These are phyloP conservation scores for Piaya cayana DNA, from an alignment of 2,113 vertebrate species.

Conservation along the genomic window DNA sequence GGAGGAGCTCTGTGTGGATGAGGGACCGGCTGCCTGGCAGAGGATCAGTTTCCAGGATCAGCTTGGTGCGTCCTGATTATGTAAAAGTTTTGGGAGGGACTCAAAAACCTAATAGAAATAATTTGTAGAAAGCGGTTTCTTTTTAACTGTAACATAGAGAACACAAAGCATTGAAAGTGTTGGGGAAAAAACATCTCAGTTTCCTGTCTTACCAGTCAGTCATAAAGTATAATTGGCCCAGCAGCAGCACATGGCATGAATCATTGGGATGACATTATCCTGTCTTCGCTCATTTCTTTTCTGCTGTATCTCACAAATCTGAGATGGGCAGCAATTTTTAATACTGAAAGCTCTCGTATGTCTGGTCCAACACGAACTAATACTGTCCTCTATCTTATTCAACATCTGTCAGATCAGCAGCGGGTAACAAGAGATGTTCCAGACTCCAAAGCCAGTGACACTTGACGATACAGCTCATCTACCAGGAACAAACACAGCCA, in stretches of 20 bases:
- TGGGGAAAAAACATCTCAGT: neutral
- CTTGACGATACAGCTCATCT: neutral
- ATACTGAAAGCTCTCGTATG: conserved; percentile 19
- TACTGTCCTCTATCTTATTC: neutral
- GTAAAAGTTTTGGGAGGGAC: neutral
- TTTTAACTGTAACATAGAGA: neutral
- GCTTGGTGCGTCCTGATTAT: neutral
- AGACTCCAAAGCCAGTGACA: neutral
- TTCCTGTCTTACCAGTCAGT: neutral
- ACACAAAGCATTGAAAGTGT: neutral
- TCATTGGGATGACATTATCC: conserved; percentile 18
- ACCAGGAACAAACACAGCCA: neutral
- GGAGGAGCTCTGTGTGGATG: neutral
- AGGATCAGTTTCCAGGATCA: neutral
- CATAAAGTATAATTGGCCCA: conserved; percentile 1
- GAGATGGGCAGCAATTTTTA: conserved; percentile 25
- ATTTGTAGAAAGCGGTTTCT: neutral
- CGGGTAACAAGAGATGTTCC: neutral
- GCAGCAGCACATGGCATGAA: neutral
- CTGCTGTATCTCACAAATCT: neutral
- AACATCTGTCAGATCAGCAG: conserved; percentile 22
- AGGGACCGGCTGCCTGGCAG: neutral
- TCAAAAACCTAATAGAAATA: neutral
- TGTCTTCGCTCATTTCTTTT: conserved; percentile 11
- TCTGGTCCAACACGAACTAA: neutral